Evolutionary conservation across 2,888 invertebrate genomes (phyloP).

Genomic region (Agriotes lineatus): DNA sequence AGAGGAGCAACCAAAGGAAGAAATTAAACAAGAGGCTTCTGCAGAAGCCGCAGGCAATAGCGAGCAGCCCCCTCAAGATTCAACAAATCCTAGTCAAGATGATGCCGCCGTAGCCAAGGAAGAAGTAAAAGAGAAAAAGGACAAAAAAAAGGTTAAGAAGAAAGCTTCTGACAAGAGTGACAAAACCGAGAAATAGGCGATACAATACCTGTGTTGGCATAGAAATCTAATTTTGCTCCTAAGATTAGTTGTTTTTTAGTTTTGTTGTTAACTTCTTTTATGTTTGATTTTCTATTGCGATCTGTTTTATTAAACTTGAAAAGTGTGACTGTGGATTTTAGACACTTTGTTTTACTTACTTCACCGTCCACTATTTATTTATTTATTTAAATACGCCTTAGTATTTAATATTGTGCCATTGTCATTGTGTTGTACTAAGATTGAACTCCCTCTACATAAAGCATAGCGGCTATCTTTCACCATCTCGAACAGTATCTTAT

Average conservation of each 20-base stretch:
- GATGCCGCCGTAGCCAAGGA: slow-evolving; percentile 40
- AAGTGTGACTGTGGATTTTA: slow-evolving; percentile 20
- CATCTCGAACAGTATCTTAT: background rate
- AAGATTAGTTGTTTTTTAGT: slow-evolving; percentile 14
- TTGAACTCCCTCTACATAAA: background rate
- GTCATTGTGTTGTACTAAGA: slow-evolving; percentile 8
- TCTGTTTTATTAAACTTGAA: slow-evolving; percentile 10
- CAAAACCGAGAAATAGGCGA: background rate
- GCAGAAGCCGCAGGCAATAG: slow-evolving; percentile 3
- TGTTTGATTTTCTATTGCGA: background rate
- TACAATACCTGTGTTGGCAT: background rate
- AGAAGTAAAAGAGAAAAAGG: slow-evolving; percentile 59
- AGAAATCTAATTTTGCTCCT: slow-evolving; percentile 4
- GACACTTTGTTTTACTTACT: slow-evolving; percentile 8
- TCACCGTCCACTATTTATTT: slow-evolving; percentile 28
- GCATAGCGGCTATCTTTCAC: slow-evolving; percentile 3
- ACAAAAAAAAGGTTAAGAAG: slow-evolving; percentile 57
- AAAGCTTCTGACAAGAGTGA: slow-evolving; percentile 33
- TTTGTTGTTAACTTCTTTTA: slow-evolving; percentile 13
- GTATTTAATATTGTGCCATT: slow-evolving; percentile 25
- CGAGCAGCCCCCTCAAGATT: background rate
- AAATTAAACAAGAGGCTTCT: slow-evolving; percentile 28
- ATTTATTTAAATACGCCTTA: slow-evolving; percentile 20
- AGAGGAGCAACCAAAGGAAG: slow-evolving; percentile 41
- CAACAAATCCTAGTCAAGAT: slow-evolving; percentile 19